Evolutionary conservation across 1,140 invertebrate genomes (phyloP), one percentile per base, ranked within the genome.

Genomic region (Parasteatoda tepidariorum): DNA sequence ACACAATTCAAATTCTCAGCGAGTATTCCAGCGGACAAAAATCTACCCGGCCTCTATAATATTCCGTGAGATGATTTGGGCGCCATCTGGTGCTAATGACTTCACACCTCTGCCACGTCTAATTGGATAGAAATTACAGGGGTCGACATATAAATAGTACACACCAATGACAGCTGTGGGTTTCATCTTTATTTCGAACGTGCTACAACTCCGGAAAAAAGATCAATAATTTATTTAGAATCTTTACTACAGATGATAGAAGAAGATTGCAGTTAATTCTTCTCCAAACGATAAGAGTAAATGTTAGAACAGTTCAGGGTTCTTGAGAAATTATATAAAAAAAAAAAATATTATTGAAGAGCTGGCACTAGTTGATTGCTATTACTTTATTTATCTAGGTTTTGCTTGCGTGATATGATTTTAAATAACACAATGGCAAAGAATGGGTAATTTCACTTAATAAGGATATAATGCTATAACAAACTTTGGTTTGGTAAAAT

Each of bases 91-190:
- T 78, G 74, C 74, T 66, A 78, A 78, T 78, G 28, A 64, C 61
- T 78, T 78, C 74, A 78, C 74, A 78, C 74, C 74, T 78, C 62
- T 31, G 74, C 28, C 33, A 38, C 24, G 15, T 78, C 74, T 66
- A 78, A 78, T 78, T 78, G 74, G 74, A 48, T 34, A 78, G 74
- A 78, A 78, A 78, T 78, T 78, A 78, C 74, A 78, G 74, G 74
- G 74, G 74, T 78, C 74, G 38, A 33, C 59, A 48, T 48, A 64
- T 66, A 78, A 78, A 78, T 78, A 66, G 59, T 61, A 34, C 61
- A 64, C 74, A 66, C 66, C 74, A 78, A n/a, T 78, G 74, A 78
- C 74, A 78, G 74, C 74, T 78, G 74, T 64, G 61, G 61, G 34
- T 66, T 66, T 75, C 73, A 57, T 78, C 74, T 78, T 55, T 31